Evolutionary conservation across 2,888 invertebrate genomes (phyloP).

Genomic region (Opisthograptis luteolata): DNA sequence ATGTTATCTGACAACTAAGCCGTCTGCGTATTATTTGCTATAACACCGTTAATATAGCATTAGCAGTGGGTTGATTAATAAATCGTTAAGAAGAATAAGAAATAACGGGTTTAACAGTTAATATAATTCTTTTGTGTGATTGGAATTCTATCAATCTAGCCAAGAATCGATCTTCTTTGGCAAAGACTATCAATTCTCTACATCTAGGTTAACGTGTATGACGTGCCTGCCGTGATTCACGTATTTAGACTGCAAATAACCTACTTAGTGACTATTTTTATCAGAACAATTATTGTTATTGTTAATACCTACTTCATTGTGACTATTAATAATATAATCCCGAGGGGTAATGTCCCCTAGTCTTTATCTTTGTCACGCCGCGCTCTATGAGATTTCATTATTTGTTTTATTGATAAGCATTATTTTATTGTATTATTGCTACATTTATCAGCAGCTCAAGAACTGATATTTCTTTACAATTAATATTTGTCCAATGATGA

Average conservation of each 20-base stretch:
- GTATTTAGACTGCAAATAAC: background rate
- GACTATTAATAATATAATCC: conserved; percentile 7
- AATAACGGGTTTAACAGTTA: no score
- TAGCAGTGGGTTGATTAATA: no score
- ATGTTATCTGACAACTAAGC: no score
- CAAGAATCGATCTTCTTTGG: background rate
- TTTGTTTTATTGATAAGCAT: background rate
- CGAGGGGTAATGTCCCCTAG: conserved; percentile 1
- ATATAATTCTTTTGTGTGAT: background rate
- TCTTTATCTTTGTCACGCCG: conserved; percentile 8
- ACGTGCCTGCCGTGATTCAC: background rate
- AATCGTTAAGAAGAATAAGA: no score
- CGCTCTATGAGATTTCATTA: conserved; percentile 1
- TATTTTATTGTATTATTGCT: background rate
- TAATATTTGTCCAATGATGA: no score
- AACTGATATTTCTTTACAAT: no score
- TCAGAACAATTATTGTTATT: conserved; percentile 2
- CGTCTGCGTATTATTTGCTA: no score
- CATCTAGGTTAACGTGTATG: no score
- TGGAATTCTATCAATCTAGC: background rate
- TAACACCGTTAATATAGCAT: no score
- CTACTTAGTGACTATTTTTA: background rate
- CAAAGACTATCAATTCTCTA: no score
- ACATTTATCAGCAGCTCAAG: no score
- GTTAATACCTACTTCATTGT: conserved; percentile 8